Percentiles rank a stretch among this genome's conserved stretches.
phyloP scores from a whole-genome alignment of 2,113 vertebrate species.

The Coptodon bakossiorum region DNA sequence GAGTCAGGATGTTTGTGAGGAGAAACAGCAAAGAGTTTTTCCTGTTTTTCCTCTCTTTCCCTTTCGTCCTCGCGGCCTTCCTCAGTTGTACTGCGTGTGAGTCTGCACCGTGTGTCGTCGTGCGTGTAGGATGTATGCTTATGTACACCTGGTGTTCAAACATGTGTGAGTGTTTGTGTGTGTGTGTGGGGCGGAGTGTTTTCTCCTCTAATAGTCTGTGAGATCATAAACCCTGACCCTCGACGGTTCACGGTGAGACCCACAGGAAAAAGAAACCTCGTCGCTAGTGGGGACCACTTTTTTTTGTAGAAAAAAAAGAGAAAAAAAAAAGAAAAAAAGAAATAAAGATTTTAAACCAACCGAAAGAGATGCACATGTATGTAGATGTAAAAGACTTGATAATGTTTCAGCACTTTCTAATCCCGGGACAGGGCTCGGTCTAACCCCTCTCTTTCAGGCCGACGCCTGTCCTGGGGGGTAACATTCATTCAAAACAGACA shows the following conservation, averaged over 20 bases:
- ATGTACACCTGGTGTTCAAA: background rate
- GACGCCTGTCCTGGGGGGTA: conserved; percentile 42
- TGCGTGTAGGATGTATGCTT: background rate
- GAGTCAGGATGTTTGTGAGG: conserved; percentile 33
- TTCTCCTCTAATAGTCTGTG: conserved; percentile 51
- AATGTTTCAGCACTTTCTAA: conserved; percentile 79
- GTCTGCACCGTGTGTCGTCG: background rate
- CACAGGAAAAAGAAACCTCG: conserved; percentile 67
- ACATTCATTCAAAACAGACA: conserved; percentile 66
- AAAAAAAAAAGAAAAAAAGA: background rate
- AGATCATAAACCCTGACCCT: conserved; percentile 70
- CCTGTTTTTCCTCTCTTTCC: background rate
- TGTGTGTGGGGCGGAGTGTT: background rate
- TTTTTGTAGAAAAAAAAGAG: conserved; percentile 1
- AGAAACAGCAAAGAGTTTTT: conserved; percentile 16
- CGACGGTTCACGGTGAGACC: conserved; percentile 45
- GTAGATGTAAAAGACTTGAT: conserved; percentile 72
- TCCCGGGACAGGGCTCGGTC: conserved; percentile 55
- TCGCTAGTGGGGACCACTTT: conserved; percentile 76
- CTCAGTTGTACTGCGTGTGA: conserved; percentile 5
- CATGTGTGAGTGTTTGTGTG: background rate
- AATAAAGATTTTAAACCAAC: conserved; percentile 16
- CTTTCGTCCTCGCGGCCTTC: conserved; percentile 45
- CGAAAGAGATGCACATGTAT: conserved; percentile 74
- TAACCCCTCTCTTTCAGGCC: conserved; percentile 54